Evolutionary conservation across 2,888 invertebrate species (phyloP).

Genomic region (Zelleria hepariella): DNA sequence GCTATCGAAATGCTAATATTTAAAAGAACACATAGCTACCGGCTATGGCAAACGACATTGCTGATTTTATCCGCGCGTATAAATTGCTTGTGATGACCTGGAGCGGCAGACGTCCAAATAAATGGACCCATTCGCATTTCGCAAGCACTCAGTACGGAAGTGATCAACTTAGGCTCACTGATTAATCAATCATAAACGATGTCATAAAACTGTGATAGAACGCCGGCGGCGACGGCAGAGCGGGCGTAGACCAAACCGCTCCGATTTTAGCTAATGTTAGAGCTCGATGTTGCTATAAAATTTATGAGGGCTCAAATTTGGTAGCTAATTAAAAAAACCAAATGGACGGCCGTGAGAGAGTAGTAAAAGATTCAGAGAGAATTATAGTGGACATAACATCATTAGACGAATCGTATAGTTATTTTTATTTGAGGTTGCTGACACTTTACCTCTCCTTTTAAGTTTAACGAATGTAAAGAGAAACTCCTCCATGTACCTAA

Average conservation of each 20-base stretch:
- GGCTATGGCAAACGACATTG: background rate
- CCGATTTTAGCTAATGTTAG: slow-evolving; percentile 31
- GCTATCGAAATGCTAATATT: background rate
- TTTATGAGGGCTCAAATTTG: slow-evolving; percentile 63
- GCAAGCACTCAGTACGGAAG: slow-evolving; percentile 55
- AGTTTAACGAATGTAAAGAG: background rate
- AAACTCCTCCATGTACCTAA: slow-evolving; percentile 19
- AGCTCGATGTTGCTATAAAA: slow-evolving; percentile 56
- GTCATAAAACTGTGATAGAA: slow-evolving; percentile 42
- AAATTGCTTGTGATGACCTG: background rate
- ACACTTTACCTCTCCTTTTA: background rate
- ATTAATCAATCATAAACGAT: slow-evolving; percentile 56
- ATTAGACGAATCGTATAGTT: background rate
- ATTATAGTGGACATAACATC: slow-evolving; percentile 4
- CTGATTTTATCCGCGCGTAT: background rate
- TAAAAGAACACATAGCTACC: background rate
- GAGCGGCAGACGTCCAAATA: slow-evolving; percentile 13
- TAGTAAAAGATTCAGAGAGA: slow-evolving; percentile 33
- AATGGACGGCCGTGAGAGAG: slow-evolving; percentile 60
- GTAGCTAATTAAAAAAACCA: slow-evolving; percentile 63
- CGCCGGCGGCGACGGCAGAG: slow-evolving; percentile 19
- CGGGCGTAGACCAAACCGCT: slow-evolving; percentile 20
- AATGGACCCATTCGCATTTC: slow-evolving; percentile 26
- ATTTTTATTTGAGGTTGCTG: slow-evolving; percentile 1
- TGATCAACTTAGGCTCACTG: slow-evolving; percentile 46